Base-by-base conservation (phyloP, 2,888 invertebrate species). In the Creontiades dilutus region DNA sequence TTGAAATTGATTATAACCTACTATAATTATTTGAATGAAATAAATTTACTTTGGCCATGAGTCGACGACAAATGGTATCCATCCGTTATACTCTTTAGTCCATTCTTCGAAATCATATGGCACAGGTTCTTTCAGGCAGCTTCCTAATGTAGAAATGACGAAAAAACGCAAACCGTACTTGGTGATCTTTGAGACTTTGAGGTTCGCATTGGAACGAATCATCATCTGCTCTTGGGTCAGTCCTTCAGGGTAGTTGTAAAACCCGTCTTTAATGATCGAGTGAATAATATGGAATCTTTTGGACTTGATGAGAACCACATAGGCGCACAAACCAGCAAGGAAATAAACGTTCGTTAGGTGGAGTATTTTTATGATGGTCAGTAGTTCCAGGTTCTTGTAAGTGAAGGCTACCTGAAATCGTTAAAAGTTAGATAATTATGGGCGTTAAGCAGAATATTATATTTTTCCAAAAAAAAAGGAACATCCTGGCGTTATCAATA, bases 1-100 rank as follows among this genome's bases (percentile, higher is more conserved):
- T 27, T 11, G 2, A 5, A 80, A 52, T 52, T 37, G 37, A 4
- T 37, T 7, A 37, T 37, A 37, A 4, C 7, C 37, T 4, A 37
- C 7, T 37, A 37, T 37, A 37, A 37, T 4, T 37, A 7, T 37
- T 37, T 37, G 7, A 37, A 37, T 37, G 37, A 37, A 37, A 37
- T 37, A 37, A 37, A 80, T 28, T 19, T 47, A 86, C 86, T 37
- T 86, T 46, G 86, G 23, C 86, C 86, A 86, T n/a, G 86, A 86
- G 48, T 86, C 68, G 16, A 86, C 86, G 3, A 48, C 52, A 27
- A 86, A 86, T n/a, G 86, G 86, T n/a, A 86, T 86, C 86, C 86
- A 86, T 46, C 86, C 86, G 27, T 23, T 68, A 19, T 86, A 86
- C 27, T 75, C 86, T 12, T 86, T 23, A 14, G 23, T 46, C 86